phyloP scores from a whole-genome alignment of 2,113 vertebrate genomes.

The Sclerurus mexicanus region DNA sequence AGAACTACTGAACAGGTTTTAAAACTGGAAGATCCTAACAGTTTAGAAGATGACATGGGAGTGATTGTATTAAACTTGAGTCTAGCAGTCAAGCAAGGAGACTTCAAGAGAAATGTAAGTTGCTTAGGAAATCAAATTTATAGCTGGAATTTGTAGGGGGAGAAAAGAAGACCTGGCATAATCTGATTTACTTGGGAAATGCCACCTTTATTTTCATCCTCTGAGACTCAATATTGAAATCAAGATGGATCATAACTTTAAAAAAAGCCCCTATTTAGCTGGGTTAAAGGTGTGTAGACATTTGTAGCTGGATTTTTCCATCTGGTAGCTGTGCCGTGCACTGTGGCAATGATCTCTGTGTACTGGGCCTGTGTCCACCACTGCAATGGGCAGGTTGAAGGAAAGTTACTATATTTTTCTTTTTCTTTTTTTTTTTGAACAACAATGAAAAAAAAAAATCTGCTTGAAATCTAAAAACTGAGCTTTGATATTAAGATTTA shows the following conservation, averaged over 20 bases:
- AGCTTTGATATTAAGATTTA: neutral
- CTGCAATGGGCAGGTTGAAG: neutral
- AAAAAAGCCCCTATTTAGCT: neutral
- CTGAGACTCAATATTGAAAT: neutral
- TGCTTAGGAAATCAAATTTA: conserved; percentile 5
- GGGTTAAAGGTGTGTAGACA: neutral
- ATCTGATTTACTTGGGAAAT: conserved; percentile 25
- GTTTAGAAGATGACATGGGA: conserved; percentile 92
- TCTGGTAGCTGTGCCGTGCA: neutral
- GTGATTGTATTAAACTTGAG: conserved; percentile 85
- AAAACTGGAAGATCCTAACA: conserved; percentile 87
- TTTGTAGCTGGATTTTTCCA: neutral
- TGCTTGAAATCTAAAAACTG: neutral
- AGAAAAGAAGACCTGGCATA: neutral
- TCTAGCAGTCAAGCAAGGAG: conserved; percentile 84
- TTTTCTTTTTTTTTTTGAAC: neutral
- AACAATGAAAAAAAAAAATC: neutral
- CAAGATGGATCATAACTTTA: neutral
- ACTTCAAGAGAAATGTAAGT: conserved; percentile 87
- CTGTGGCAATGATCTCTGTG: neutral
- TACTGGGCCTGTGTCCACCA: neutral
- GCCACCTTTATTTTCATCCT: conserved; percentile 26
- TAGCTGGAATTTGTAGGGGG: neutral
- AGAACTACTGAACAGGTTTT: conserved; percentile 85
- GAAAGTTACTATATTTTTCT: neutral